phyloP scores from a whole-genome alignment of 92 coral and sea anemone genomes.

The Epizoanthus rinbou region DNA sequence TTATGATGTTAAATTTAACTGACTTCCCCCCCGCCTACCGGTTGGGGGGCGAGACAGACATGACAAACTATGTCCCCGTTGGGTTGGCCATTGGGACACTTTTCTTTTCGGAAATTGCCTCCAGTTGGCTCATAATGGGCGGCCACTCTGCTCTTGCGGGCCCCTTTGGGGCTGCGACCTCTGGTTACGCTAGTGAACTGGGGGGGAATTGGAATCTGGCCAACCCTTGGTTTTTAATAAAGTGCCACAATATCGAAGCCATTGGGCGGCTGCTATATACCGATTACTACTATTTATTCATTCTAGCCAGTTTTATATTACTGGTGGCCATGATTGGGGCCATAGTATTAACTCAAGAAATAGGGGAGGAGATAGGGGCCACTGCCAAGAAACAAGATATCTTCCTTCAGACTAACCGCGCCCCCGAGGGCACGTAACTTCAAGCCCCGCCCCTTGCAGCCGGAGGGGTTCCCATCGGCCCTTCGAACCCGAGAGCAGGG shows the following conservation, averaged over 20 bases:
- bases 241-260: slow-evolving; percentile 57
- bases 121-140: slow-evolving; percentile 64
- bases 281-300: slow-evolving; percentile 64
- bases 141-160: slow-evolving; percentile 58
- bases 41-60: slow-evolving; percentile 67
- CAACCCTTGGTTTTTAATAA: slow-evolving; percentile 61
- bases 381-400: slow-evolving; percentile 43
- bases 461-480: too few relatives aligned
- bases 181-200: not conserved
- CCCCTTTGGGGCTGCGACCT: slow-evolving; percentile 34
- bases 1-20: slow-evolving; percentile 69
- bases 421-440: slow-evolving; percentile 10
- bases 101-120: slow-evolving; percentile 67
- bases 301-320: slow-evolving; percentile 66
- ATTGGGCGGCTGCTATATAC: slow-evolving; percentile 62
- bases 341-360: slow-evolving; percentile 48
- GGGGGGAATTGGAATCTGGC: slow-evolving; percentile 47
- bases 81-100: slow-evolving; percentile 64
- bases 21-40: slow-evolving; percentile 70
- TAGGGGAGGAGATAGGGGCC: too few relatives aligned
- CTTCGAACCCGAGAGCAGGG: too few relatives aligned
- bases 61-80: slow-evolving; percentile 73
- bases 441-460: too few relatives aligned
- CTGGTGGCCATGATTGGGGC: slow-evolving; percentile 71
- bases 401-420: slow-evolving; percentile 65